phyloP scores from a whole-genome alignment of 2,113 vertebrate species.

The Semnopithecus entellus region DNA sequence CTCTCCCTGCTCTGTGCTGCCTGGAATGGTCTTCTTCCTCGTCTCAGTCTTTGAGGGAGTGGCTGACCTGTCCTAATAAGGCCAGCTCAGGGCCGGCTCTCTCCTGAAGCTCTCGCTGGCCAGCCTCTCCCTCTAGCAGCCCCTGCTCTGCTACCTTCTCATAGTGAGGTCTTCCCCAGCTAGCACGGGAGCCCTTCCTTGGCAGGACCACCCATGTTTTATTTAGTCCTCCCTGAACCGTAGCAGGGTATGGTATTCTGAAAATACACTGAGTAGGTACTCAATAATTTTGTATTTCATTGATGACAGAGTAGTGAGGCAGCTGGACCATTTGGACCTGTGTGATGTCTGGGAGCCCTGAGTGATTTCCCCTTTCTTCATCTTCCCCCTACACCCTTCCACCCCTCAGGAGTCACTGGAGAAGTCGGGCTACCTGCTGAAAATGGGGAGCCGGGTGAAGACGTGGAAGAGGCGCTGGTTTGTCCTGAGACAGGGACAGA shows the following conservation, averaged over 20 bases:
- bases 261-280: neutral
- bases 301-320: neutral
- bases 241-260: neutral
- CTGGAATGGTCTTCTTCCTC: neutral
- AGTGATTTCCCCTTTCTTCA: neutral
- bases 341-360: neutral
- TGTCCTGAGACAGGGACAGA: constrained; percentile 96
- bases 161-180: neutral
- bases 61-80: neutral
- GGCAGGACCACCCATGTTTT: neutral
- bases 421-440: constrained; percentile 97
- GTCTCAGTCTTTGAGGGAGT: neutral
- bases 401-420: constrained; percentile 92
- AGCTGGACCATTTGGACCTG: neutral
- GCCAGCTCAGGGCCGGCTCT: neutral
- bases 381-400: neutral
- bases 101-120: neutral
- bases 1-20: neutral
- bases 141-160: neutral
- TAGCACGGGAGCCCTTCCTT: neutral
- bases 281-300: neutral
- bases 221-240: neutral
- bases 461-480: constrained; percentile 99
- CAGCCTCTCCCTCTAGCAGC: neutral
- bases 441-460: constrained; percentile 97